Conservation (phyloP, 2,888 invertebrate species). For the Mimachlamys varia region DNA sequence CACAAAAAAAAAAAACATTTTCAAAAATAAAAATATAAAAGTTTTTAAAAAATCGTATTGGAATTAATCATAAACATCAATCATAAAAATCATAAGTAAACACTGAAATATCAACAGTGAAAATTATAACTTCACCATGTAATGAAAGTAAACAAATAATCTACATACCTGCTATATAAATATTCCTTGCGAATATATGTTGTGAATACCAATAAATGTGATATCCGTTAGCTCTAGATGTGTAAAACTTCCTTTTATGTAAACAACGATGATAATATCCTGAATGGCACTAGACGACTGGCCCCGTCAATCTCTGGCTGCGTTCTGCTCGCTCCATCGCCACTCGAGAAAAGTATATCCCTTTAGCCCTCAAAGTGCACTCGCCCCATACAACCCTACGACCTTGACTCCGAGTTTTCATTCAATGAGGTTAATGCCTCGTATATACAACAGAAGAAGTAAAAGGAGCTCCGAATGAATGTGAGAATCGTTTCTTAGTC, state of each 20-base stretch:
- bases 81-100: neutral
- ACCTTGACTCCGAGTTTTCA: conserved; percentile 53
- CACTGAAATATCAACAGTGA: neutral
- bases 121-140: neutral
- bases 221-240: neutral
- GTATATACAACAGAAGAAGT: conserved; percentile 21
- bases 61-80: neutral
- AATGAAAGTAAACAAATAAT: neutral
- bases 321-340: neutral
- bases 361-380: conserved; percentile 49
- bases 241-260: conserved; percentile 29
- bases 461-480: conserved; percentile 18
- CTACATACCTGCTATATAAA: neutral
- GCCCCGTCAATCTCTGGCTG: conserved; percentile 23
- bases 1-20: too few species aligned
- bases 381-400: conserved; percentile 51
- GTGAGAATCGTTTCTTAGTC: conserved; percentile 20
- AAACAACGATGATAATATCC: conserved; percentile 24
- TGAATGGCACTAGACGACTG: conserved; percentile 32
- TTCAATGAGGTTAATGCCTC: conserved; percentile 46
- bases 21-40: too few species aligned
- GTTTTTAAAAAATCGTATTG: neutral
- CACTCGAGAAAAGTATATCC: conserved; percentile 31
- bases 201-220: neutral
- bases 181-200: conserved; percentile 18